phyloP scores from a whole-genome alignment of 2,113 vertebrate species.

The Sciurus niger region DNA sequence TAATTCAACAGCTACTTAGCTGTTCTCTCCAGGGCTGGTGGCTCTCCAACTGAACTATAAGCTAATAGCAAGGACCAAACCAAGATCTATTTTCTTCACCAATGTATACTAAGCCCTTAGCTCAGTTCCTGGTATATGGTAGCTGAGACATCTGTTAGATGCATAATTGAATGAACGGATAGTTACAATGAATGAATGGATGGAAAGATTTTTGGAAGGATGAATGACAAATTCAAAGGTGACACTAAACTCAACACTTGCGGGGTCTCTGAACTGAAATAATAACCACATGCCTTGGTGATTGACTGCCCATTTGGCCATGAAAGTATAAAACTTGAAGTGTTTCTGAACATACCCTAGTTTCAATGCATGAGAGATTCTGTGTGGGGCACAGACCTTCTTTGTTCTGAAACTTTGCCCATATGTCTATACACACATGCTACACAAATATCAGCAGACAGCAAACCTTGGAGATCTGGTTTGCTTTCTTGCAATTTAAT shows the following conservation, averaged over 20 bases:
- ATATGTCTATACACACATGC: background rate
- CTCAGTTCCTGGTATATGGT: background rate
- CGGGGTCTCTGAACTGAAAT: background rate
- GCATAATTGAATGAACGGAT: background rate
- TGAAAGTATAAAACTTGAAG: background rate
- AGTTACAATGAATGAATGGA: background rate
- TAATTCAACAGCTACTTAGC: background rate
- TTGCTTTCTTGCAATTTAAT: slow-evolving; percentile 17
- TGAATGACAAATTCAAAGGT: background rate
- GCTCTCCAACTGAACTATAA: background rate
- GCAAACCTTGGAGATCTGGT: background rate
- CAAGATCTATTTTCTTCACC: background rate
- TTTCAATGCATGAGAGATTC: background rate
- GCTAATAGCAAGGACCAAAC: background rate
- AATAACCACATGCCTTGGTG: background rate
- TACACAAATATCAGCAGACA: background rate
- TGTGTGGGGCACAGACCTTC: background rate
- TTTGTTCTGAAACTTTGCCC: background rate
- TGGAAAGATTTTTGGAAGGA: background rate
- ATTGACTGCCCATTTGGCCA: background rate
- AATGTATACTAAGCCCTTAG: background rate
- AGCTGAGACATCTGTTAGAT: background rate
- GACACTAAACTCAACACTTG: background rate
- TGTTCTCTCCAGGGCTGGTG: background rate
- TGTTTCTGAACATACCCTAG: background rate